A percentile compares a stretch with the other conserved stretches of the same genome.
Conservation (phyloP, 2,888 invertebrate species). For the Lymantria dispar region DNA sequence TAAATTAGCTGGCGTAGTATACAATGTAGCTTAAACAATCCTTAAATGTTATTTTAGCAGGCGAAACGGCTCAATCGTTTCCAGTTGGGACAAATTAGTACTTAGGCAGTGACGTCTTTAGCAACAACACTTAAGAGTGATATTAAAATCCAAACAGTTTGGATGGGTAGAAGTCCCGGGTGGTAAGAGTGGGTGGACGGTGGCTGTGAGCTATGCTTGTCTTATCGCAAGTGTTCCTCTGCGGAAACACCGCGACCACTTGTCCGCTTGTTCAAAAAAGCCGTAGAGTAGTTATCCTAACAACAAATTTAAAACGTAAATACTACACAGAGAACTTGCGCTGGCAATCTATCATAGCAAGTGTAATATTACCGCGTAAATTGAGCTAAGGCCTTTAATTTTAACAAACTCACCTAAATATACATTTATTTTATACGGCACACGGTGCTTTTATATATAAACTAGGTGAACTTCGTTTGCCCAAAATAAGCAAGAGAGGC, state of each 20-base stretch:
- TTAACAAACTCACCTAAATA: no score
- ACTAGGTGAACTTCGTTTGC: no score
- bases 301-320: no score
- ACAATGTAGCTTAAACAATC: slow-evolving; percentile 23
- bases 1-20: no score
- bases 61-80: slow-evolving; percentile 58
- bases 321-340: no score
- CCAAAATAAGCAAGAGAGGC: no score
- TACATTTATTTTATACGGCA: no score
- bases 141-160: slow-evolving; percentile 79
- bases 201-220: slow-evolving; percentile 40
- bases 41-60: slow-evolving; percentile 20
- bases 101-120: slow-evolving; percentile 70
- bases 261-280: slow-evolving; percentile 36
- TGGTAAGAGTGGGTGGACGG: slow-evolving; percentile 26
- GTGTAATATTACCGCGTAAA: no score
- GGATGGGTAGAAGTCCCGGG: slow-evolving; percentile 25
- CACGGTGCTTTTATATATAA: no score
- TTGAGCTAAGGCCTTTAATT: no score
- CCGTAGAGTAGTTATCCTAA: slow-evolving; percentile 35
- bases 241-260: slow-evolving; percentile 75
- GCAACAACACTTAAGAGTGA: slow-evolving; percentile 76
- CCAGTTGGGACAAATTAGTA: slow-evolving; percentile 75
- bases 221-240: slow-evolving; percentile 66
- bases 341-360: no score